Base-by-base conservation (phyloP, 2,797 vertebrate genomes). In the Cynodonichthys magdalenae region DNA sequence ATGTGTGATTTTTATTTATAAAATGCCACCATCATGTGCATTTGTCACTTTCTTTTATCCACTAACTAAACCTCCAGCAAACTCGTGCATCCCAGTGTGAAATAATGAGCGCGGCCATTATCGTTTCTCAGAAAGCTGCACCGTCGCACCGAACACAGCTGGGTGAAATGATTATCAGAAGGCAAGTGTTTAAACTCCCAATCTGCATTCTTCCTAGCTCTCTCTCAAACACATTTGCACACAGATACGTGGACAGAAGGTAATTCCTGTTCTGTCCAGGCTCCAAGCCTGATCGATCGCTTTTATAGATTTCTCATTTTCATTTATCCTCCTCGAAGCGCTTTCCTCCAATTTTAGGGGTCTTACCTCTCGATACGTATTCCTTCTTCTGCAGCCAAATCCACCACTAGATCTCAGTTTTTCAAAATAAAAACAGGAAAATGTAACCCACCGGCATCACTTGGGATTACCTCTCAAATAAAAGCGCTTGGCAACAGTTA, bases 261-360 rank as follows among this genome's bases (percentile, higher is more conserved):
- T 10, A 62, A 62, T 15, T 60, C 51, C 72, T 51, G 11, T 42
- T 52, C 48, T 36, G 46, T 20, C 57, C 36, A n/a, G 6, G 19
- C 68, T 64, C 48, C 24, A 3, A 48, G 28, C 48, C 60, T 73
- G 69, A 86, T 86, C 79, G 83, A 70, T 80, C 64, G 70, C 63
- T 62, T 72, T 74, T 77, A 83, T 79, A 65, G 81, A 84, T 87
- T 81, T 80, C 77, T 82, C 75, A 81, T 86, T 83, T 82, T 70
- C 75, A 81, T 85, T 82, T 65, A 84, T 83, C 81, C 82, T 74
- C 50, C 71, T 53, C 49, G 79, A 73, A 68, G 78, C 41, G 69
- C 69, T 77, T 74, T 70, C 54, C 59, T 52, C 71, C 71, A 59
- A 74, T 80, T 82, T 74, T 54, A 64, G 51, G 71, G 76, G 66